Base-by-base conservation (phyloP, 2,888 invertebrate genomes). In the Tuberolachnus salignus region DNA sequence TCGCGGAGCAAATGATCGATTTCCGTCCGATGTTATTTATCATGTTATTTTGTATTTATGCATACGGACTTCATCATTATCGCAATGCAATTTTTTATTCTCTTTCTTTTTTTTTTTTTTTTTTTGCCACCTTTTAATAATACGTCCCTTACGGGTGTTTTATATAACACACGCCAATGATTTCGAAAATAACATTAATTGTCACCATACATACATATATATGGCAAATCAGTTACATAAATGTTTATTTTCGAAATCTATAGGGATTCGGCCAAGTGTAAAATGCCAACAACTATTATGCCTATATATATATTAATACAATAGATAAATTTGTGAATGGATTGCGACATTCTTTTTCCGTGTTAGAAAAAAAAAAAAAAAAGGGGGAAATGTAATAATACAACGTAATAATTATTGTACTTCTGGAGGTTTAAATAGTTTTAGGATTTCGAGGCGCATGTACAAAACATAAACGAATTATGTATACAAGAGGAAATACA, bases 21-120 rank as follows among this genome's bases (percentile, higher is more conserved):
- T 75, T 75, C 75, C 49, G 66, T 66, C 34, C 67, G 16, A 59
- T 49, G 75, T 78, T 78, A 67, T 78, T 75, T 57, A 75, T 75
- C 75, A 57, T 67, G 46, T 23, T 67, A 57, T 57, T 67, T 34
- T 57, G 46, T 34, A 34, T n/a, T n/a, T 34, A 67, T 46, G 66
- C 66, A 64, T 75, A 67, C 19, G 66, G 67, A 78, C 75, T 78
- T 78, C 75, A 78, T 78, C 75, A 78, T 78, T 78, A 78, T 66
- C 49, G 57, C 16, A 14, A 21, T 67, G 75, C 57, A 78, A 59
- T 67, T 67, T 75, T 73, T 74, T 55, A 16, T 42, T 66, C 53
- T 67, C 34, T 55, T n/a, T n/a, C n/a, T n/a, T n/a, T n/a, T n/a
- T n/a, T n/a, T n/a, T 74, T 16, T 63, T n/a, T n/a, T n/a, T n/a